Conservation (phyloP, 2,797 vertebrate genomes). For the Bradypodion pumilum region DNA sequence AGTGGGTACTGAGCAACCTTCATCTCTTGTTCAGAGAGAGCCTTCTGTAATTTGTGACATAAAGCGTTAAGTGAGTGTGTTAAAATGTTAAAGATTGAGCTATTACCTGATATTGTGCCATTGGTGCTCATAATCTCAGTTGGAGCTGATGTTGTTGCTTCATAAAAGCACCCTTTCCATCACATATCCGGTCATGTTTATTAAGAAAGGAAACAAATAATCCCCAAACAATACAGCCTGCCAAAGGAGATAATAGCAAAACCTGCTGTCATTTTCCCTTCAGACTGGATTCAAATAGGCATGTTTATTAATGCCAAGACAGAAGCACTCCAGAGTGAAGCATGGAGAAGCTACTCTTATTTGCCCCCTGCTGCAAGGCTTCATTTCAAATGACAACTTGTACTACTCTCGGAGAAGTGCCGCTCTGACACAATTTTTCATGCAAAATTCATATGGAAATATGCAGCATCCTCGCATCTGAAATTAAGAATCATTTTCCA, state of each 20-base stretch:
- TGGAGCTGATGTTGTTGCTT: neutral
- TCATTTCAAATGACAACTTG: constrained; percentile 14
- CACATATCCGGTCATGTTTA: neutral
- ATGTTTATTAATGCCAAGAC: constrained; percentile 23
- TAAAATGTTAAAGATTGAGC: neutral
- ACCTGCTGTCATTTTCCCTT: neutral
- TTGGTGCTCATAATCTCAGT: neutral
- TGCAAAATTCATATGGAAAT: constrained; percentile 30
- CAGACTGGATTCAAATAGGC: constrained; percentile 13
- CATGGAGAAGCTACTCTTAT: constrained; percentile 8
- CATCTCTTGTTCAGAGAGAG: neutral
- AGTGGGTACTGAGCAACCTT: no score
- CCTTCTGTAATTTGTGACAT: neutral
- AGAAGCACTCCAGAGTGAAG: constrained; percentile 17
- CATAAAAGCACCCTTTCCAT: neutral
- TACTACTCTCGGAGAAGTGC: constrained; percentile 37
- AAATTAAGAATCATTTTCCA: constrained; percentile 36
- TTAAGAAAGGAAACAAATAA: neutral
- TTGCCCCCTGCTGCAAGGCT: constrained; percentile 33
- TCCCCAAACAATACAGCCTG: neutral
- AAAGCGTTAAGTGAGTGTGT: neutral
- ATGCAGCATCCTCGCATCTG: neutral
- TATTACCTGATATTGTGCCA: neutral
- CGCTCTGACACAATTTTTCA: constrained; percentile 11
- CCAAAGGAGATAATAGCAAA: constrained; percentile 26